Evolutionary conservation across 2,888 invertebrate genomes (phyloP).

Genomic region (Anagyrus pseudococci): DNA sequence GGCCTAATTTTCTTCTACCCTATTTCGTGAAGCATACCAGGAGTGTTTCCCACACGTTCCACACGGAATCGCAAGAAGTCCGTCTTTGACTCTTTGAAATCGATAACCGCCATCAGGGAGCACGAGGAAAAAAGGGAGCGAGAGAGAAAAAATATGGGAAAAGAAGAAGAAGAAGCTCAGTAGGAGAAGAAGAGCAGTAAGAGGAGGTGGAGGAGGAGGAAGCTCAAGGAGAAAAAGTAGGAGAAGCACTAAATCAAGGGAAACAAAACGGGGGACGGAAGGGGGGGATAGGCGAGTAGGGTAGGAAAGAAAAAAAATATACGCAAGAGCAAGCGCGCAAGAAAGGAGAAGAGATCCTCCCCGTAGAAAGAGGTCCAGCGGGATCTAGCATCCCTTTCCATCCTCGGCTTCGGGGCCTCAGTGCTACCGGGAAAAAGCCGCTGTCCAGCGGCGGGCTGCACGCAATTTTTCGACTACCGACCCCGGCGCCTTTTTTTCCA

Average conservation of each 20-base stretch:
- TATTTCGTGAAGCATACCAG: neutral
- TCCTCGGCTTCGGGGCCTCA: too few relatives aligned
- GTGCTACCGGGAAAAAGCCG: too few relatives aligned
- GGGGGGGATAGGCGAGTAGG: neutral
- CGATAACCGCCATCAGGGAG: slow-evolving; percentile 19
- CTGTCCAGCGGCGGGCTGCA: too few relatives aligned
- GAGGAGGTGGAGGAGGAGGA: too few relatives aligned
- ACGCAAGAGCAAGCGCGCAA: neutral
- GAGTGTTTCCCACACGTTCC: neutral
- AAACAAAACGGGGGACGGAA: slow-evolving; percentile 3
- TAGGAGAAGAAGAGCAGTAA: too few relatives aligned
- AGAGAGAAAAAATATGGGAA: too few relatives aligned
- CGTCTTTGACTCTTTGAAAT: slow-evolving; percentile 17
- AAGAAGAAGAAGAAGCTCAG: too few relatives aligned
- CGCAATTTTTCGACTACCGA: slow-evolving; percentile 13
- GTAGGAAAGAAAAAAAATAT: neutral
- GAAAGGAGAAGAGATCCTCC: slow-evolving; percentile 1
- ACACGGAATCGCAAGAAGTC: slow-evolving; percentile 5
- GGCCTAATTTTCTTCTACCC: too few relatives aligned
- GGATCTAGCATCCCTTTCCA: slow-evolving; percentile 11
- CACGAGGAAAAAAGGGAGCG: too few relatives aligned
- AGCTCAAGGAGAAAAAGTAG: neutral
- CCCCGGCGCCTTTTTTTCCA: slow-evolving; percentile 6
- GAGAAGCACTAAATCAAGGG: slow-evolving; percentile 21
- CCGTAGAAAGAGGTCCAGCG: slow-evolving; percentile 9